Percentiles rank a stretch among this genome's conserved stretches.
Conservation (phyloP, 64 coral and sea anemone species). For the Pocillopora verrucosa region DNA sequence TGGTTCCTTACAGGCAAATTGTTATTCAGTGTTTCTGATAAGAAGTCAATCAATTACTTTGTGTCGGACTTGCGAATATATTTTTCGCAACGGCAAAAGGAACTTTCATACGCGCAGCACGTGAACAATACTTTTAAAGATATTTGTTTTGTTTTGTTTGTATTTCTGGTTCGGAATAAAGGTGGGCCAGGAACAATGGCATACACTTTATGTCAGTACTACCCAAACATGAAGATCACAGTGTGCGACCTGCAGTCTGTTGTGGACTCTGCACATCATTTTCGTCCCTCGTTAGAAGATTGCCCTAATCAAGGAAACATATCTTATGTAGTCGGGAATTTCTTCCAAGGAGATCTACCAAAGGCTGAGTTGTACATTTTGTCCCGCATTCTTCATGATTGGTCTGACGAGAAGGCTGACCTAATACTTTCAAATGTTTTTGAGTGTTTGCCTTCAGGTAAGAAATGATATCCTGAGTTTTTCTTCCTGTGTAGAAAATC, state of each 20-base stretch:
- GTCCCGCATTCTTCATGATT: conserved; percentile 57
- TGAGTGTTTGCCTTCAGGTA: conserved; percentile 69
- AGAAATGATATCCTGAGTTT: background rate
- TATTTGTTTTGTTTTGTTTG: too few species aligned
- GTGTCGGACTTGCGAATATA: too few species aligned
- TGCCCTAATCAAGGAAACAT: conserved; percentile 77
- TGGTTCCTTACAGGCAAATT: too few species aligned
- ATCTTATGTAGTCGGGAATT: conserved; percentile 55
- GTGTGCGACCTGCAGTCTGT: conserved; percentile 65
- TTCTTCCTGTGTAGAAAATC: too few species aligned
- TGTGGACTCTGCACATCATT: conserved; percentile 36
- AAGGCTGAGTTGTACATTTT: conserved; percentile 67
- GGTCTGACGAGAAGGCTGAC: conserved; percentile 47
- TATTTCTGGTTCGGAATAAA: too few species aligned
- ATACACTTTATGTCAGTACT: conserved; percentile 55
- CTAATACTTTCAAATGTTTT: conserved; percentile 57
- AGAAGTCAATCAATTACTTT: too few species aligned
- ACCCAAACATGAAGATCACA: conserved; percentile 78
- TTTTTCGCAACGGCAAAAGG: too few species aligned
- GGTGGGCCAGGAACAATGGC: conserved; percentile 50
- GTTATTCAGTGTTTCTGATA: too few species aligned
- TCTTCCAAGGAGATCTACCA: conserved; percentile 61
- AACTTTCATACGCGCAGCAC: too few species aligned
- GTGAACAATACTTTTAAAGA: too few species aligned
- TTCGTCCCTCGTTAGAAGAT: conserved; percentile 41